Evolutionary conservation across 2,888 invertebrate species (phyloP), one percentile per base, ranked within the genome.

Genomic region (Drosophila flavopinicola): DNA sequence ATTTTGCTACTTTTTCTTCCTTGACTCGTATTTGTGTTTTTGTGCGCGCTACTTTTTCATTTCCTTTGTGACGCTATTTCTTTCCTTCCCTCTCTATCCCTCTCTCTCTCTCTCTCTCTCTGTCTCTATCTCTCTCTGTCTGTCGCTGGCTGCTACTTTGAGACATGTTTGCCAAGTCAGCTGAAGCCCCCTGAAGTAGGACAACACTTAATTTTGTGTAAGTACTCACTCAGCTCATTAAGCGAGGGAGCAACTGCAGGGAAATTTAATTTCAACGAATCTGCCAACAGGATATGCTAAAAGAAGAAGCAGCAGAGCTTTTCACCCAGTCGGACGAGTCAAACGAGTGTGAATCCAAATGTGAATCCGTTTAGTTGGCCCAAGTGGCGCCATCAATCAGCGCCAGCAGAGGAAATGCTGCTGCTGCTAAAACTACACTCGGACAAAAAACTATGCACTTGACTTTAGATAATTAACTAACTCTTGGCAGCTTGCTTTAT

Each of bases 181-280:
- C 87, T 71, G 86, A 75, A 52, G 73, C 49, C 66, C 59, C 69
- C 72, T 66, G 83, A 83, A 83, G 83, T 87, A 70, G 83, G 86
- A 82, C 83, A 83, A 83, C 83, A 83, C 87, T 83, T 83, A 87
- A 87, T 83, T 83, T 87, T 83, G 73, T 87, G 84, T 87, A 83
- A 87, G 87, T 85, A 83, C 87, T 85, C 87, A 83, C 83, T 83
- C 87, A 83, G 87, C 87, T 83, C 83, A 83, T 83, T 83, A 83
- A 78, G 85, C 70, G 68, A 71, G 59, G 54, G 72, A 60, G 23
- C 30, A 29, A 24, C 59, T 48, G 44, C 29, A 30, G 33, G 75
- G 71, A 72, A 72, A 72, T 72, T 72, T 44, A 64, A 72, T 75
- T 71, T 75, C 30, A 24, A 24, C 45, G 30, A 45, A 63, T 54